A percentile compares a stretch with the other conserved stretches of the same genome.
Conservation (phyloP, 2,113 vertebrate genomes). For the Tapirus terrestris region DNA sequence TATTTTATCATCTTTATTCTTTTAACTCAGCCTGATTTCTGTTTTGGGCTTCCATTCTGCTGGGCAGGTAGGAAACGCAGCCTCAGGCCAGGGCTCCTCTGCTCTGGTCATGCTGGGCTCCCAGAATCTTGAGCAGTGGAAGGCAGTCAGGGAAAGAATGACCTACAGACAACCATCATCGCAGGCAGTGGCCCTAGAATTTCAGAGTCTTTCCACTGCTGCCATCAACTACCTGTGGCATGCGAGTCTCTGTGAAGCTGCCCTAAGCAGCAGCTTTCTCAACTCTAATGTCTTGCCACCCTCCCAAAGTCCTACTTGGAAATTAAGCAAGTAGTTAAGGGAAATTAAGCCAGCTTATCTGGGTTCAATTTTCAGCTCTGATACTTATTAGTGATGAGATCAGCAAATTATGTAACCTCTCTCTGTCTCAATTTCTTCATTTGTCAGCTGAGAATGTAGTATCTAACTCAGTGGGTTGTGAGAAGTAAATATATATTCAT, state of each 20-base stretch:
- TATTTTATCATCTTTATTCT: background rate
- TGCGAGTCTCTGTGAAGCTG: background rate
- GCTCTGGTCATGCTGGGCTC: background rate
- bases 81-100: background rate
- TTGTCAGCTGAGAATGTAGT: background rate
- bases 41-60: background rate
- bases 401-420: background rate
- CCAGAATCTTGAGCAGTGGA: background rate
- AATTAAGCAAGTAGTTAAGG: constrained; percentile 3
- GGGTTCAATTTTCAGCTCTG: background rate
- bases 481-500: background rate
- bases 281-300: background rate
- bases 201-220: background rate
- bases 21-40: background rate
- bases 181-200: background rate
- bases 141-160: background rate
- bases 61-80: background rate
- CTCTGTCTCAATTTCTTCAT: background rate
- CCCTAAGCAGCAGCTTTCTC: background rate
- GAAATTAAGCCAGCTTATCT: background rate
- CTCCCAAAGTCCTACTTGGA: background rate
- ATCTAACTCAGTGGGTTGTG: background rate
- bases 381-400: background rate
- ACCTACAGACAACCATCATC: background rate
- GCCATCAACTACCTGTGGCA: background rate